These are phyloP conservation scores for Probaryconus sp. DNA, from an alignment of 1,140 invertebrate genomes.

Conservation along the genomic window DNA sequence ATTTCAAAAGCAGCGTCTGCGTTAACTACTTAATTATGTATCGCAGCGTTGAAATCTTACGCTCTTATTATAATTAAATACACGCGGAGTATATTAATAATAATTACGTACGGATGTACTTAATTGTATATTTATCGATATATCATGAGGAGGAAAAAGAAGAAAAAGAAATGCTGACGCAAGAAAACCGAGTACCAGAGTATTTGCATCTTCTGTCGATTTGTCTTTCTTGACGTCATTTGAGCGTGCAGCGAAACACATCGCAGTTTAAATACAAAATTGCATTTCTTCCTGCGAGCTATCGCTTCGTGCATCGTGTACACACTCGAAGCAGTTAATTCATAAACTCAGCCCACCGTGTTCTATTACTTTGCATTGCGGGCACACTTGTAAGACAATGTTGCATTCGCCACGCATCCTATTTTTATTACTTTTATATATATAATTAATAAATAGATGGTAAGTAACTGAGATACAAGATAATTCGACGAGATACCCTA, in stretches of 20 bases:
- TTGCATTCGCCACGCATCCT: no score
- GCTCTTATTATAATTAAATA: neutral
- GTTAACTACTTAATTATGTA: neutral
- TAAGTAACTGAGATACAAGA: no score
- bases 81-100: neutral
- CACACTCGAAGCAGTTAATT: conserved; percentile 10
- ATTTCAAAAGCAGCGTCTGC: no score
- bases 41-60: neutral
- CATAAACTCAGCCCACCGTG: conserved; percentile 7
- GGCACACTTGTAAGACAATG: no score
- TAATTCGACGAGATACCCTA: no score
- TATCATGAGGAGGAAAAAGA: neutral
- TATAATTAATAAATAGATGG: no score
- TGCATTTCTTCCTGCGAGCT: conserved; percentile 14
- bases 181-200: neutral
- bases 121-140: conserved; percentile 12
- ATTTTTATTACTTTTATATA: no score
- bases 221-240: conserved; percentile 2
- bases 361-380: conserved; percentile 1
- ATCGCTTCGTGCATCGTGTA: conserved; percentile 3
- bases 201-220: conserved; percentile 9
- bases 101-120: conserved; percentile 1
- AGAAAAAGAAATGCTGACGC: neutral
- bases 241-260: neutral
- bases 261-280: conserved; percentile 10